These are phyloP conservation scores for Cardinalis cardinalis DNA, from an alignment of 2,113 vertebrate species.

Conservation along the genomic window DNA sequence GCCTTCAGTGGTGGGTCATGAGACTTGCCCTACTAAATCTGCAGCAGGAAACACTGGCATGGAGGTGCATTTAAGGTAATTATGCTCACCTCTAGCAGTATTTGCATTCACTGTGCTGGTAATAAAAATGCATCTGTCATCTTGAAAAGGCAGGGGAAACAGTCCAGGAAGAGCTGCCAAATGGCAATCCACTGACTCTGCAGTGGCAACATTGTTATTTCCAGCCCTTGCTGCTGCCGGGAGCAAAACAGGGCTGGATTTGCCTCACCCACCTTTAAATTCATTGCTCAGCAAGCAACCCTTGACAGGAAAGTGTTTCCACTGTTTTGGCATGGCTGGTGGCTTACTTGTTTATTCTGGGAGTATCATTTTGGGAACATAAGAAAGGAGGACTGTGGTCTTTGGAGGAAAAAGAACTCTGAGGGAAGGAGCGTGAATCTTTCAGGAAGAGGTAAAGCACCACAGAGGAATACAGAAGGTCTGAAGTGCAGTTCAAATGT, in stretches of 20 bases:
- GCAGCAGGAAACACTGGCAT: neutral
- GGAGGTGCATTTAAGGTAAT: neutral
- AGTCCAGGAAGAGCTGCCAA: neutral
- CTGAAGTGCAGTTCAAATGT: neutral
- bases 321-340: neutral
- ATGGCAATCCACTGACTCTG: neutral
- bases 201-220: neutral
- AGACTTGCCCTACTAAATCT: neutral
- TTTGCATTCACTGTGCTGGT: neutral
- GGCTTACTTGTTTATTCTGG: neutral
- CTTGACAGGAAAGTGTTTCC: neutral
- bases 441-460: neutral
- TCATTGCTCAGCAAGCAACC: neutral
- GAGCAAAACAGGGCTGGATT: neutral
- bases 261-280: neutral
- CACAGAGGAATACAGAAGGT: neutral
- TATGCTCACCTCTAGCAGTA: neutral
- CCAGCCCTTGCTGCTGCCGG: fast-evolving
- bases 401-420: neutral
- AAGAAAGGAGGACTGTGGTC: neutral
- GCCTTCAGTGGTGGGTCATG: neutral
- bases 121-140: neutral
- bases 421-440: neutral
- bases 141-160: neutral
- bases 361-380: neutral